A percentile compares a stretch with the other conserved stretches of the same genome.
Evolutionary conservation across 2,113 vertebrate genomes (phyloP).

Genomic region (Vicugna pacos): DNA sequence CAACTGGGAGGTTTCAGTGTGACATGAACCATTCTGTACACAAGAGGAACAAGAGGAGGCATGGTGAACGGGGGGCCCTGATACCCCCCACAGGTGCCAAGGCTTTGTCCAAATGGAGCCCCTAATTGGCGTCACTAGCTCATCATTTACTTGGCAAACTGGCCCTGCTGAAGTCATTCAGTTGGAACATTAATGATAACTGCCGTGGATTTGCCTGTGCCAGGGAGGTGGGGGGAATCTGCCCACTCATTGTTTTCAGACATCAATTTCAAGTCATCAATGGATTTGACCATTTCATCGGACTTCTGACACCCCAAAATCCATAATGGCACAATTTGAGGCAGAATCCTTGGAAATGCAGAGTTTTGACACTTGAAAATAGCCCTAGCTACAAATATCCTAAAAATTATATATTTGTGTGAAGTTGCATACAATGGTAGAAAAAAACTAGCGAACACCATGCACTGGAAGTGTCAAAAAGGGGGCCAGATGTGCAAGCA

Average conservation of each 20-base stretch:
- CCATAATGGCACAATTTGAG: background rate
- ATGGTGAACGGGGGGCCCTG: background rate
- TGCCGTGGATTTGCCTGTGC: background rate
- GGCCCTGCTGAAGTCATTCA: background rate
- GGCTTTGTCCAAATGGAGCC: background rate
- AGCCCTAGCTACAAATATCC: background rate
- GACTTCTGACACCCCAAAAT: background rate
- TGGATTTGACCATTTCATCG: background rate
- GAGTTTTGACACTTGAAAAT: background rate
- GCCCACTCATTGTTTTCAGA: background rate
- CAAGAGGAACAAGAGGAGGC: background rate
- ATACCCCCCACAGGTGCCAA: background rate
- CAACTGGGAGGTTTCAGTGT: background rate
- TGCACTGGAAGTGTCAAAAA: background rate
- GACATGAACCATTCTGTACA: background rate
- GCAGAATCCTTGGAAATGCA: background rate
- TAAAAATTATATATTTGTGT: background rate
- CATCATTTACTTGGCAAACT: background rate
- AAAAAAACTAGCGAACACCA: background rate
- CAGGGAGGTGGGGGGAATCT: background rate
- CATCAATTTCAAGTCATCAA: conserved; percentile 10
- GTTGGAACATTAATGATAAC: background rate
- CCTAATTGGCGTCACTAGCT: background rate
- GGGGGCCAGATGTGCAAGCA: background rate
- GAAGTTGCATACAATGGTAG: background rate